These are phyloP conservation scores for Dreissena polymorpha DNA, from an alignment of 1,140 invertebrate genomes.

Conservation along the genomic window DNA sequence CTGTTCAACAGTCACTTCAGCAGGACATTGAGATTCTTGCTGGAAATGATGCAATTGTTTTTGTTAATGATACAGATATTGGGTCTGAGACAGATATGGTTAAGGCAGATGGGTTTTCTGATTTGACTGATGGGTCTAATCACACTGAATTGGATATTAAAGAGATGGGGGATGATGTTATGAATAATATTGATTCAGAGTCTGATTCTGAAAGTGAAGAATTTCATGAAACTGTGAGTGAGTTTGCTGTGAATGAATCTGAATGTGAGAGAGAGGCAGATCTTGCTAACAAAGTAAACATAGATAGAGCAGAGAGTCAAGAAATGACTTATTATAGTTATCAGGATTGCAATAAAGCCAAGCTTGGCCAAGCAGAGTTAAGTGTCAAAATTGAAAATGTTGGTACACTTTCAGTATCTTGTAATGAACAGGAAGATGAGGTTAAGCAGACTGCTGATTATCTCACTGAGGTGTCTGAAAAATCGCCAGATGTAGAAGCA, in stretches of 20 bases:
- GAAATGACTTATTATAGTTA: background rate
- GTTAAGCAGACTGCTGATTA: too few relatives aligned
- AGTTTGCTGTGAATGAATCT: background rate
- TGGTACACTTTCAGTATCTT: background rate
- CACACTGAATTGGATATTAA: too few relatives aligned
- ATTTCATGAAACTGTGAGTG: constrained; percentile 59
- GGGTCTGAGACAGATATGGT: background rate
- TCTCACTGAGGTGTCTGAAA: too few relatives aligned
- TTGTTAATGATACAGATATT: constrained; percentile 10
- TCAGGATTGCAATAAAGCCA: background rate
- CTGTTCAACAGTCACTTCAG: too few relatives aligned
- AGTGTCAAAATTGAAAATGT: background rate
- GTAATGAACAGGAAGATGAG: too few relatives aligned
- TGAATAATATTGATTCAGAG: background rate
- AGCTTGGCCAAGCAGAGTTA: background rate
- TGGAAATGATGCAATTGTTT: background rate
- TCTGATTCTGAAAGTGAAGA: constrained; percentile 58
- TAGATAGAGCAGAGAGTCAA: background rate
- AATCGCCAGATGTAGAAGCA: too few relatives aligned
- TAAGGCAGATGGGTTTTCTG: background rate
- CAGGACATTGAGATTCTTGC: background rate
- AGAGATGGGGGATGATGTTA: too few relatives aligned
- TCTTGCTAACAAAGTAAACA: background rate
- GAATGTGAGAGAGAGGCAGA: background rate
- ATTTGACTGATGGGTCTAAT: too few relatives aligned